These are phyloP conservation scores for Drosophila setifemur DNA, from an alignment of 1,140 invertebrate species.

Conservation along the genomic window DNA sequence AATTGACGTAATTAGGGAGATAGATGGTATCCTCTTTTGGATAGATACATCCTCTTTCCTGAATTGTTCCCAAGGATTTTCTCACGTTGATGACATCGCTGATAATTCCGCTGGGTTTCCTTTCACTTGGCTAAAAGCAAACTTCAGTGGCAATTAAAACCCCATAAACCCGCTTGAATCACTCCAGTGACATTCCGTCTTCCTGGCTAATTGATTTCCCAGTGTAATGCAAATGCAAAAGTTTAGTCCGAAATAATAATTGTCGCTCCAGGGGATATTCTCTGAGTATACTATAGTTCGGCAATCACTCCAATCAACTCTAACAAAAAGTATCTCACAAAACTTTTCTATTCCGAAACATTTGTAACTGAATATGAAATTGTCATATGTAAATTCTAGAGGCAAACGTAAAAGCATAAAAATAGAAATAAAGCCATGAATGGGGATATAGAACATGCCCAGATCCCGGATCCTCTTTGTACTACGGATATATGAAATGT, in stretches of 20 bases:
- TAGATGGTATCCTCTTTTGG: too few species aligned
- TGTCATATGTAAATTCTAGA: conserved; percentile 59
- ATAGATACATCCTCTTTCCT: not conserved
- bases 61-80: conserved; percentile 40
- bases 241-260: conserved; percentile 49
- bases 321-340: conserved; percentile 33
- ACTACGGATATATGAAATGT: conserved; percentile 19
- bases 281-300: not conserved
- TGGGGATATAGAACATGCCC: conserved; percentile 21
- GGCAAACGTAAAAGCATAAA: conserved; percentile 55
- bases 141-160: conserved; percentile 45
- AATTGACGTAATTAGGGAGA: conserved; percentile 71
- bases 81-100: conserved; percentile 55
- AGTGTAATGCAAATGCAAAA: conserved; percentile 58
- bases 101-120: not conserved
- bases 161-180: conserved; percentile 28
- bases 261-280: conserved; percentile 48
- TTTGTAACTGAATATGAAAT: conserved; percentile 66
- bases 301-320: conserved; percentile 6
- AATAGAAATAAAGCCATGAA: conserved; percentile 27
- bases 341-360: conserved; percentile 53
- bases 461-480: conserved; percentile 20
- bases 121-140: not conserved
- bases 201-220: conserved; percentile 50
- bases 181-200: not conserved